Evolutionary conservation across 2,888 invertebrate species (phyloP).

Genomic region (Epistrophe eligans): DNA sequence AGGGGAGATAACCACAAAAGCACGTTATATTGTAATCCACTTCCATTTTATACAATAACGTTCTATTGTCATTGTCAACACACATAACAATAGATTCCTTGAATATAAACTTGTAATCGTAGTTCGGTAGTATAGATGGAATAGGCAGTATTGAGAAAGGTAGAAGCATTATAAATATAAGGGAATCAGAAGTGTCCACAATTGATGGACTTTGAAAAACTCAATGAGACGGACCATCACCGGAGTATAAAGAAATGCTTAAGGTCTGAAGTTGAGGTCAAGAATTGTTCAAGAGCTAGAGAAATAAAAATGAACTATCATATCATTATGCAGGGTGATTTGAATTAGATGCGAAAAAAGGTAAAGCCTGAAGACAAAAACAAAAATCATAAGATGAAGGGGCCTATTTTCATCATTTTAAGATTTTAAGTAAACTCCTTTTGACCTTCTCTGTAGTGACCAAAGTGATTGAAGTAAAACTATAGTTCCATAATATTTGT

Average conservation of each 20-base stretch:
- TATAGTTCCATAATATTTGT: too few species aligned
- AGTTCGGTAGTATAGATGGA: background rate
- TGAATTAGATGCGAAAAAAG: too few species aligned
- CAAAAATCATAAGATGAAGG: too few species aligned
- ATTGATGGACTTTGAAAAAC: background rate
- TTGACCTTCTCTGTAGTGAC: too few species aligned
- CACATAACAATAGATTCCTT: constrained; percentile 56
- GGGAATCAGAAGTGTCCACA: background rate
- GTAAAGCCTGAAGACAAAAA: too few species aligned
- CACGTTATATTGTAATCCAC: constrained; percentile 65
- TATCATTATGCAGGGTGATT: too few species aligned
- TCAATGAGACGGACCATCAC: background rate
- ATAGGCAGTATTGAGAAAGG: background rate
- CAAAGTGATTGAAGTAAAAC: too few species aligned
- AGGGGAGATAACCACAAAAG: constrained; percentile 1
- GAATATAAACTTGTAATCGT: background rate
- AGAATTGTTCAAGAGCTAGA: background rate
- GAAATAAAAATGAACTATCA: background rate
- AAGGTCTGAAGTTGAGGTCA: background rate
- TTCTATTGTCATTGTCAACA: constrained; percentile 58
- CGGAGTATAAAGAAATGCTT: background rate
- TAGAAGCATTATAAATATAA: background rate
- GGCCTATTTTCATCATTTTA: too few species aligned
- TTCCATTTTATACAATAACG: constrained; percentile 34
- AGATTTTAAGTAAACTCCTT: too few species aligned